phyloP scores from a whole-genome alignment of 2,888 invertebrate genomes.

The Diaphora mendica region DNA sequence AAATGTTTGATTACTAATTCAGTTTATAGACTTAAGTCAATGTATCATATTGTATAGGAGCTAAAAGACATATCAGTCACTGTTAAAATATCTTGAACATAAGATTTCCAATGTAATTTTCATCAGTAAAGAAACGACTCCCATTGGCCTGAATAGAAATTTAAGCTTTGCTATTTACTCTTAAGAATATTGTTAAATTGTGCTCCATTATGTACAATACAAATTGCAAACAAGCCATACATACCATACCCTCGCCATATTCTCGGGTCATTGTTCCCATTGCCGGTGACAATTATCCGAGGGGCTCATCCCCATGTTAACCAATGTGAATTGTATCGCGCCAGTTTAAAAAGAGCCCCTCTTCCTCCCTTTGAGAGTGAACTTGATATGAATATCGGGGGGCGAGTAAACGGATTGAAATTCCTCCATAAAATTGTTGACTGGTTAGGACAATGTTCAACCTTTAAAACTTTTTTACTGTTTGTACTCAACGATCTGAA shows the following conservation, averaged over 20 bases:
- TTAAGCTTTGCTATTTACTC: not conserved
- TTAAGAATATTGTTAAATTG: constrained; percentile 9
- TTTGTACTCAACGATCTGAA: constrained; percentile 52
- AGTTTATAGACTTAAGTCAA: too few species aligned
- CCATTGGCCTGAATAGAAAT: not conserved
- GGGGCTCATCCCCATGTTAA: constrained; percentile 61
- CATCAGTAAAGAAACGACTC: not conserved
- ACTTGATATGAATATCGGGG: constrained; percentile 10
- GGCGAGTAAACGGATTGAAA: constrained; percentile 5
- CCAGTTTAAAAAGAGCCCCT: constrained; percentile 49
- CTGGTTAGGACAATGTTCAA: constrained; percentile 51
- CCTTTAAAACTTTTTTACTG: constrained; percentile 60
- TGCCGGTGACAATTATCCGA: constrained; percentile 65
- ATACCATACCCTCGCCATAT: constrained; percentile 47
- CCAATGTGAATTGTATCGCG: constrained; percentile 51
- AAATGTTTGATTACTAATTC: too few species aligned
- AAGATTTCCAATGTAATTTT: too few species aligned
- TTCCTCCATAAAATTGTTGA: constrained; percentile 41
- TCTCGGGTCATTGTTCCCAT: constrained; percentile 69
- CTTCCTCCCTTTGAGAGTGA: constrained; percentile 24
- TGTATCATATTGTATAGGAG: too few species aligned
- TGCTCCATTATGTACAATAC: constrained; percentile 17
- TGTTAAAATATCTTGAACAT: not conserved
- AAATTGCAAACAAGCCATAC: constrained; percentile 37
- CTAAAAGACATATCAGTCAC: too few species aligned